These are phyloP conservation scores for Microctonus brassicae DNA, from an alignment of 2,888 invertebrate species.

Conservation along the genomic window DNA sequence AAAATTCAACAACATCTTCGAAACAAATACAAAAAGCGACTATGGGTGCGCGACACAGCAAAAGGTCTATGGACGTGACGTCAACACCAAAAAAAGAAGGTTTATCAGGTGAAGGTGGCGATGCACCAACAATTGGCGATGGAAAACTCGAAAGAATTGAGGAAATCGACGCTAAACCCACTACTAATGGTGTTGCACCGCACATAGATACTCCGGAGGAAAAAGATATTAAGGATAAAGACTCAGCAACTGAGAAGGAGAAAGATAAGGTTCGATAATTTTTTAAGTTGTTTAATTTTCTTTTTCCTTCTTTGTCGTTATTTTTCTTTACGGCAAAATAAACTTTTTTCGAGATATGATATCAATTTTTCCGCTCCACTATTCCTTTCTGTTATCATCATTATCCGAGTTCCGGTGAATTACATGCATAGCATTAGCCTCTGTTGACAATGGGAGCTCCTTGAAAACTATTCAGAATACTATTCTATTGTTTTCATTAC, in stretches of 20 bases:
- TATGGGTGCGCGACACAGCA: conserved; percentile 90
- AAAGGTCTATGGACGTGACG: conserved; percentile 88
- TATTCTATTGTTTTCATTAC: conserved; percentile 27
- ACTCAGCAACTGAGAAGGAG: conserved; percentile 78
- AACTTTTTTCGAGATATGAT: not conserved
- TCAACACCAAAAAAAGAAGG: conserved; percentile 76
- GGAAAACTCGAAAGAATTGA: conserved; percentile 83
- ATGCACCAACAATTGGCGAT: conserved; percentile 65
- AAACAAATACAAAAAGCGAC: conserved; percentile 57
- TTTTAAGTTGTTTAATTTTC: not conserved
- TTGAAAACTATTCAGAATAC: conserved; percentile 18
- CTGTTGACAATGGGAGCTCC: conserved; percentile 24
- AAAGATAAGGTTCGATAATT: conserved; percentile 73
- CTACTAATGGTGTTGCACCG: conserved; percentile 79
- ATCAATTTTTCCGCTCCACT: conserved; percentile 20
- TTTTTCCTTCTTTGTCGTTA: not conserved
- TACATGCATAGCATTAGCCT: conserved; percentile 27
- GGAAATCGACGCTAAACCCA: conserved; percentile 81
- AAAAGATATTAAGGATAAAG: conserved; percentile 78
- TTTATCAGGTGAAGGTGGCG: conserved; percentile 72
- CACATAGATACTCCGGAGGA: conserved; percentile 78
- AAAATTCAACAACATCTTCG: no score
- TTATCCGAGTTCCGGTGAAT: conserved; percentile 32
- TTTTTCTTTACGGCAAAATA: not conserved
- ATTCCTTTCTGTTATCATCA: conserved; percentile 25